These are phyloP conservation scores for Pelagia noctiluca DNA, from an alignment of 30 jellyfish, hydroid and myxozoan species.

Conservation along the genomic window DNA sequence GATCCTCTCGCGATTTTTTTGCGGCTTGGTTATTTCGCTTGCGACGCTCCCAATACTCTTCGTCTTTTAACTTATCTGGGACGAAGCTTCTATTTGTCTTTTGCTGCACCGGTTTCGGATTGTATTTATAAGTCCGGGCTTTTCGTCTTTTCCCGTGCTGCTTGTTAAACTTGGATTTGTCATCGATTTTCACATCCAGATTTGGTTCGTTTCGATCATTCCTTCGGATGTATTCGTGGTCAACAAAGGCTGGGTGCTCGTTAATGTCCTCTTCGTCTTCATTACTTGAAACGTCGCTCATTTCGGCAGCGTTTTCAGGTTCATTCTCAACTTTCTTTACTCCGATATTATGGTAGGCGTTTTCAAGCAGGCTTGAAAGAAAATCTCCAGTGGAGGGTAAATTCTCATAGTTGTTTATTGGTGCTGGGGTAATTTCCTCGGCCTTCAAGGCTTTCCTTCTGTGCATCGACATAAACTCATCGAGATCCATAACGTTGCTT, in stretches of 20 bases:
- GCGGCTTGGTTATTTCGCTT: constrained; percentile 91
- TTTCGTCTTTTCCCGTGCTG: constrained; percentile 49
- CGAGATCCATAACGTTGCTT: not conserved
- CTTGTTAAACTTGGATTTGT: too few species aligned
- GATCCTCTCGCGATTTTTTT: constrained; percentile 89
- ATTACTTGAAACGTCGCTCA: not conserved
- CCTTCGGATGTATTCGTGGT: constrained; percentile 37
- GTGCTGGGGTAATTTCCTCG: not conserved
- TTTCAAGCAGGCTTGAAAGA: constrained; percentile 42
- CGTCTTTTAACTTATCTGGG: constrained; percentile 77
- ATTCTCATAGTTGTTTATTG: not conserved
- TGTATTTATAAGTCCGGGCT: constrained; percentile 80
- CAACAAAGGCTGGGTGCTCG: not conserved
- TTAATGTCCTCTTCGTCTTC: not conserved
- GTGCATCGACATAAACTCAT: not conserved
- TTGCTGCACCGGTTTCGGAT: constrained; percentile 93
- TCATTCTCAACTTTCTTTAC: not conserved
- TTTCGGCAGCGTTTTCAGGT: not conserved
- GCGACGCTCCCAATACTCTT: constrained; percentile 90
- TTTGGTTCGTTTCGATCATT: constrained; percentile 32
- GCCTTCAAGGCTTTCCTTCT: not conserved
- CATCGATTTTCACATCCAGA: too few species aligned
- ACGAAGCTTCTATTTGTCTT: constrained; percentile 76
- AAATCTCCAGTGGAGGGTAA: constrained; percentile 16
- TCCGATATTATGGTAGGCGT: constrained; percentile 63